A percentile compares a stretch with the other conserved stretches of the same genome.
Conservation (phyloP, 2,888 invertebrate species). For the Leptogaster cylindrica region DNA sequence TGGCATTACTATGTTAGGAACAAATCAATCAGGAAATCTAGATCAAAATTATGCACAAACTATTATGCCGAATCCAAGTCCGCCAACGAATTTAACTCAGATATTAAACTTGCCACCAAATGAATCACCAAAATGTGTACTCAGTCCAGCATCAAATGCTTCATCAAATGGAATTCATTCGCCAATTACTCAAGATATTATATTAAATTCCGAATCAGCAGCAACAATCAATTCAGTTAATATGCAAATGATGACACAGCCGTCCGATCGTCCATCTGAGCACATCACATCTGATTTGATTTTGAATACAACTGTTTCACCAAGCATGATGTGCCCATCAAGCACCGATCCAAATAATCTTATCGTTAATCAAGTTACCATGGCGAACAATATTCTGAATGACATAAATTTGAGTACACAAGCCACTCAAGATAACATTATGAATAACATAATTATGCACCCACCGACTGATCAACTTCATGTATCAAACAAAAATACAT, state of each 20-base stretch:
- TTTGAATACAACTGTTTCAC: conserved; percentile 68
- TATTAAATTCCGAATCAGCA: conserved; percentile 59
- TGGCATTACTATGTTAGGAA: conserved; percentile 22
- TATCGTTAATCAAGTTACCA: conserved; percentile 54
- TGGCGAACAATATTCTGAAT: conserved; percentile 59
- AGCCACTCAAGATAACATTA: conserved; percentile 57
- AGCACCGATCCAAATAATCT: conserved; percentile 48
- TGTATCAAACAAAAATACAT: conserved; percentile 52
- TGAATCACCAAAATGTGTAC: conserved; percentile 52
- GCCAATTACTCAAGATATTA: conserved; percentile 60
- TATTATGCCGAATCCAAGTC: conserved; percentile 27
- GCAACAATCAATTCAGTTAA: conserved; percentile 55
- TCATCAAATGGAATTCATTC: conserved; percentile 56
- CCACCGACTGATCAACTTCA: conserved; percentile 49
- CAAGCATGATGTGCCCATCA: conserved; percentile 66
- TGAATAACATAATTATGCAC: conserved; percentile 61
- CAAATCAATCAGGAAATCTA: conserved; percentile 23
- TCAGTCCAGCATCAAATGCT: conserved; percentile 61
- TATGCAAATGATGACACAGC: conserved; percentile 51
- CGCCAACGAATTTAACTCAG: conserved; percentile 48
- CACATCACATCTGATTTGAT: conserved; percentile 67
- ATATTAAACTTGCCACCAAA: conserved; percentile 54
- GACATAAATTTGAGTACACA: conserved; percentile 55
- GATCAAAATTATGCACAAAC: conserved; percentile 41
- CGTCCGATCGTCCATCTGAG: conserved; percentile 49